Conservation (phyloP, 2,113 vertebrate genomes). For the Acanthisitta chloris region DNA sequence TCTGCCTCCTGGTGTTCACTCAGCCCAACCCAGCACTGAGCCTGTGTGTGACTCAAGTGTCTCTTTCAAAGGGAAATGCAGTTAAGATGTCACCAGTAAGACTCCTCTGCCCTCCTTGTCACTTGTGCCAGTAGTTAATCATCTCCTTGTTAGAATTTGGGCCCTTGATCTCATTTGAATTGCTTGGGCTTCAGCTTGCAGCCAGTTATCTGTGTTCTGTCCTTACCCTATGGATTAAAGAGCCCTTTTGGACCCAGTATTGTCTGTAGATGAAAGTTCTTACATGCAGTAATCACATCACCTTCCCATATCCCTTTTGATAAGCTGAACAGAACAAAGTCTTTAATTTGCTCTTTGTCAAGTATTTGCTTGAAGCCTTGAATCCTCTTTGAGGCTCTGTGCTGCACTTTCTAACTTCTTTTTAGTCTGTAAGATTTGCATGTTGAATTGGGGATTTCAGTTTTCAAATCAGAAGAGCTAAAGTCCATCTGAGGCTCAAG, state of each 20-base stretch:
- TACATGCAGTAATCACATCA: background rate
- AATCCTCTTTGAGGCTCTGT: background rate
- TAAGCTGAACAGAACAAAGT: background rate
- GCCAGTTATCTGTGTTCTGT: background rate
- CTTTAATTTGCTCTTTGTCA: background rate
- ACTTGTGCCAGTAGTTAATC: background rate
- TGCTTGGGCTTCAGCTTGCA: background rate
- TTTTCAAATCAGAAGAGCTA: background rate
- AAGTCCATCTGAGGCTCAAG: background rate
- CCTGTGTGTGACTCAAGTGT: background rate
- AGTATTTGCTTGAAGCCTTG: background rate
- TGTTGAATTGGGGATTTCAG: background rate
- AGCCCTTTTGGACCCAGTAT: background rate
- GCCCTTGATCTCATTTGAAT: conserved; percentile 18
- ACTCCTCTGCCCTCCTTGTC: background rate
- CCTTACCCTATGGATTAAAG: background rate
- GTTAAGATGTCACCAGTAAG: background rate
- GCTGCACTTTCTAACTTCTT: background rate
- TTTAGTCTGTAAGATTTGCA: background rate
- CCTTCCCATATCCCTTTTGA: background rate
- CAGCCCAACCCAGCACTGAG: background rate
- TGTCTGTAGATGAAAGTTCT: conserved; percentile 1
- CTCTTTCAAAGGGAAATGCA: background rate
- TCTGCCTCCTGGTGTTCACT: background rate
- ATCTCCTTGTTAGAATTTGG: background rate